Base-by-base conservation (phyloP, 2,888 invertebrate genomes). In the Hemaris fuciformis region DNA sequence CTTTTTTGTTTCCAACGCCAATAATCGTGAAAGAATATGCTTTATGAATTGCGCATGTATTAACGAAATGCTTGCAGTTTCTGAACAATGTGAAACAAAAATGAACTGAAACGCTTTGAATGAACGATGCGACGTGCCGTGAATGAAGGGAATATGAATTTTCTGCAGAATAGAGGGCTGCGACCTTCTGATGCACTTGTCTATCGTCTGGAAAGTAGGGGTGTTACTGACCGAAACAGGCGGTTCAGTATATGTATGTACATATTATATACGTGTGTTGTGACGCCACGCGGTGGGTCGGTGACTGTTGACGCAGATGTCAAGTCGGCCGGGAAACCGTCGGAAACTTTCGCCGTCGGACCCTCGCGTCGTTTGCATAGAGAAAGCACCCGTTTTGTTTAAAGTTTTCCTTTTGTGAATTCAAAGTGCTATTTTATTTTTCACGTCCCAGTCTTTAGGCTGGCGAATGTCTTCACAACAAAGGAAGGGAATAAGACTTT, bases 381-480 rank as follows among this genome's bases (percentile, higher is more conserved):
- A 85, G 87, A 89, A 88, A 88, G 81, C 85, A 76, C 65, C 66
- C 69, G 77, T 84, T 85, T 84, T 81, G 81, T 84, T 80, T 77
- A 74, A 83, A 83, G 78, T 86, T 87, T 86, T 82, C 77, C 81
- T 82, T 85, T 87, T 83, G 79, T 84, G 77, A 82, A 83, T 80
- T 75, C 80, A 81, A 85, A 87, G 76, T 80, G 77, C 73, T 75
- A 74, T 80, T 85, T 85, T 83, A 82, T 85, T 82, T 83, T 81
- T 76, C 75, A 76, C 76, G 71, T 73, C 69, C 66, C 70, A 68
- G 69, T 68, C 72, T 74, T 70, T 70, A 67, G 69, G 68, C 66
- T 75, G 18, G 18, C 41, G 48, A 53, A 70, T 68, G 56, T 57
- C 57, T 67, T 59, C 60, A 69, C 63, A 71, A 73, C 64, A 76